phyloP scores from a whole-genome alignment of 1,140 invertebrate species.

The Drepana arcuata region DNA sequence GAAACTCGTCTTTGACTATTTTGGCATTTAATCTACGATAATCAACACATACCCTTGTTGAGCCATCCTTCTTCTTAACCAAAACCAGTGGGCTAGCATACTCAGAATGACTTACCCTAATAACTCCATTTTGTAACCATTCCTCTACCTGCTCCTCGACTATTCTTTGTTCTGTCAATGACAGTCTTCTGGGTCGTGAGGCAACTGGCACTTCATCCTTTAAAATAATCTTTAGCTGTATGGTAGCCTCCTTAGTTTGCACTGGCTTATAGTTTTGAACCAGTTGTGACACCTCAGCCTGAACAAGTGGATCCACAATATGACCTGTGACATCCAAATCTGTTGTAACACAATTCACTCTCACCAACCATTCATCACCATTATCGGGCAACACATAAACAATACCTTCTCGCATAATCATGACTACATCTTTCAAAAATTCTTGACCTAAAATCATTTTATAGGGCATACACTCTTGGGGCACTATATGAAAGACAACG shows the following conservation, averaged over 20 bases:
- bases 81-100: constrained; percentile 13
- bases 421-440: constrained; percentile 2
- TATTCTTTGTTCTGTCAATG: constrained; percentile 11
- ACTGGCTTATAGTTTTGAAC: constrained; percentile 6
- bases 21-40: constrained; percentile 20
- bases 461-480: constrained; percentile 4
- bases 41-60: constrained; percentile 9
- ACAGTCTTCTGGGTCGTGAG: constrained; percentile 15
- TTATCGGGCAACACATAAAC: not conserved
- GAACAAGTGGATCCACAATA: not conserved
- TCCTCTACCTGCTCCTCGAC: constrained; percentile 21
- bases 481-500: constrained; percentile 4
- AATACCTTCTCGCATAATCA: constrained; percentile 1
- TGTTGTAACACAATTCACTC: no score
- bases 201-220: constrained; percentile 22
- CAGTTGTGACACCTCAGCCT: not conserved
- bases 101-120: constrained; percentile 12
- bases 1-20: constrained; percentile 14
- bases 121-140: constrained; percentile 21
- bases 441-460: constrained; percentile 7
- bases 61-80: constrained; percentile 20
- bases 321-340: not conserved
- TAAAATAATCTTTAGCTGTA: constrained; percentile 18
- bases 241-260: constrained; percentile 11
- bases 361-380: no score